Conservation (phyloP, 2,113 vertebrate genomes). For the Rhabdomys dilectus region DNA sequence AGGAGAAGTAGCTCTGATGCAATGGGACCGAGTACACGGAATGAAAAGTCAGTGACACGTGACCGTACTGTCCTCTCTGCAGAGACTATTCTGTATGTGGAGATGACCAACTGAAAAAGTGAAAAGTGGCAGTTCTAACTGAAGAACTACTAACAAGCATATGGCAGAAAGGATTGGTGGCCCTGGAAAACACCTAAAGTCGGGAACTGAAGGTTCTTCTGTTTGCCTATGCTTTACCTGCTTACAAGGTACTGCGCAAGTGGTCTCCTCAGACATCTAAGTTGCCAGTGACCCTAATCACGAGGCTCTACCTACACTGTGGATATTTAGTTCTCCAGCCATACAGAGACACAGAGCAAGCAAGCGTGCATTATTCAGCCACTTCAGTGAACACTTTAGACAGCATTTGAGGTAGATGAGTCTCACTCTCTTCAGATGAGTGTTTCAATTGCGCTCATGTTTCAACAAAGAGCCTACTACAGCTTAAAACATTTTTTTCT, state of each 20-base stretch:
- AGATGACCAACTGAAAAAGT: not conserved
- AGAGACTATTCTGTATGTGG: not conserved
- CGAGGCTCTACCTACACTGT: not conserved
- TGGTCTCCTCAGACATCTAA: not conserved
- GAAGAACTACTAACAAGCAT: not conserved
- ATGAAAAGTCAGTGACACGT: not conserved
- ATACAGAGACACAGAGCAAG: not conserved
- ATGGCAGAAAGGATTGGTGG: rapidly evolving
- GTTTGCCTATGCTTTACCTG: not conserved
- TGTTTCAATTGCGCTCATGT: not conserved
- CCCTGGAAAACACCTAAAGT: not conserved
- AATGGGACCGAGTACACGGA: rapidly evolving
- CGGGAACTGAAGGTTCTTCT: not conserved
- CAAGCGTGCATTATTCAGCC: not conserved
- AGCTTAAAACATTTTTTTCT: not conserved
- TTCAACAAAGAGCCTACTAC: not conserved
- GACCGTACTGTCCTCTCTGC: not conserved
- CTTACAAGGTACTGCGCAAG: too few relatives aligned
- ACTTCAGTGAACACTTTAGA: not conserved
- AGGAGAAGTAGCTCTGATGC: rapidly evolving
- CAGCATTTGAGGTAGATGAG: not conserved
- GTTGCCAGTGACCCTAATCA: not conserved
- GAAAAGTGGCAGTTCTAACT: not conserved
- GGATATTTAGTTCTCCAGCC: not conserved
- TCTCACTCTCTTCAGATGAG: not conserved